Base-by-base conservation (phyloP, 2,797 vertebrate species). In the Aulostomus chinensis region DNA sequence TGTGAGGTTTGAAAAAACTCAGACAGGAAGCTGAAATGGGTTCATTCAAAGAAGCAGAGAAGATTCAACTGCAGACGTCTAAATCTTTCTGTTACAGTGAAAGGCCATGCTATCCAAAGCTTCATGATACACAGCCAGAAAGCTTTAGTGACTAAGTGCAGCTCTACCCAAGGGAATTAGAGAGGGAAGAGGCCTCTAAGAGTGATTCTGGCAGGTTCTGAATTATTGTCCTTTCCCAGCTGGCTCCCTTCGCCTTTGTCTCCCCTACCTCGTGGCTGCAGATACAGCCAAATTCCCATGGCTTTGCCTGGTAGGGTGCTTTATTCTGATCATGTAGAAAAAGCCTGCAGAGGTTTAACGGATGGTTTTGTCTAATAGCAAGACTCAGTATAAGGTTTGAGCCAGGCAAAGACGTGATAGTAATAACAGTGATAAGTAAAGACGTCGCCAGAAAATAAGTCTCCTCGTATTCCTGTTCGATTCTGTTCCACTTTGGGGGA, bases 191-290 rank as follows among this genome's bases (percentile, higher is more conserved):
- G 43, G 61, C 36, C 57, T 76, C 43, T 56, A 59, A 69, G 58
- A 76, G 66, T 33, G 65, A 68, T 74, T 78, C 64, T 85, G 81
- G 73, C 81, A 80, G 54, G 41, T 83, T 73, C 51, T 70, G 68
- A 83, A 72, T 81, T 57, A 83, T 85, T 86, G 78, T 82, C 57
- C 75, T 80, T 73, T 77, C 64, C 72, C 61, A 49, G 51, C 37
- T 81, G 78, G 71, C 72, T 68, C 42, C 15, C 31, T 54, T 49
- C 56, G 34, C 58, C 32, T 51, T 37, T 50, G 48, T 58, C 26
- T 43, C 43, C 31, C 25, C 13, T 7, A 10, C 22, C 43, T 13
- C 29, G 5, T 55, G 48, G 25, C 36, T 62, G 40, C 12, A 53
- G 52, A 57, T 38, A 31, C 52, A 68, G 56, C 49, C 68, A 78